phyloP scores from a whole-genome alignment of 2,113 vertebrate species.

The Leucoraja erinaceus region DNA sequence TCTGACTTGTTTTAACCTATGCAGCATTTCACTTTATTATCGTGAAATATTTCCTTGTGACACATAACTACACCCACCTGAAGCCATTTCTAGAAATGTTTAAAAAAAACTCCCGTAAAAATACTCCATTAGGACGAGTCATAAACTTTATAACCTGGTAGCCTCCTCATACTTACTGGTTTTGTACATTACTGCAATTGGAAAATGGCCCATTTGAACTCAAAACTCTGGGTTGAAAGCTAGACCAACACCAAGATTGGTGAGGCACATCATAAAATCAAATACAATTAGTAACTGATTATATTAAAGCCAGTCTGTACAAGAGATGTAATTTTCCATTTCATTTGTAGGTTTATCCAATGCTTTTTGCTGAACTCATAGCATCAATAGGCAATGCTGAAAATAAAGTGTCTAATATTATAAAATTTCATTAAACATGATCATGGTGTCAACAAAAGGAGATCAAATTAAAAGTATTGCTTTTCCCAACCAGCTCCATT shows the following conservation, averaged over 20 bases:
- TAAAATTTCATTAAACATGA: no score
- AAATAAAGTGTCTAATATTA: neutral
- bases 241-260: neutral
- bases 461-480: no score
- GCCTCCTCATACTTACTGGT: neutral
- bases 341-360: neutral
- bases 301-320: neutral
- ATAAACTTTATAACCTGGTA: neutral
- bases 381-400: neutral
- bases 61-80: neutral
- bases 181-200: neutral
- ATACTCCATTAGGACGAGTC: neutral
- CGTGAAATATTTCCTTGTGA: neutral
- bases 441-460: no score
- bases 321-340: neutral
- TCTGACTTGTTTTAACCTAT: neutral
- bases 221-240: neutral
- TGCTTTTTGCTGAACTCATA: neutral
- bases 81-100: constrained; percentile 11
- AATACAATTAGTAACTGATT: neutral
- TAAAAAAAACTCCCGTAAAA: neutral
- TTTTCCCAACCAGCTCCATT: no score
- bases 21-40: neutral
- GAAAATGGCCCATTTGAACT: neutral
- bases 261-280: neutral